A percentile compares a stretch with the other conserved stretches of the same genome.
Conservation (phyloP, 2,797 vertebrate species). For the Melanotaenia nigrans region DNA sequence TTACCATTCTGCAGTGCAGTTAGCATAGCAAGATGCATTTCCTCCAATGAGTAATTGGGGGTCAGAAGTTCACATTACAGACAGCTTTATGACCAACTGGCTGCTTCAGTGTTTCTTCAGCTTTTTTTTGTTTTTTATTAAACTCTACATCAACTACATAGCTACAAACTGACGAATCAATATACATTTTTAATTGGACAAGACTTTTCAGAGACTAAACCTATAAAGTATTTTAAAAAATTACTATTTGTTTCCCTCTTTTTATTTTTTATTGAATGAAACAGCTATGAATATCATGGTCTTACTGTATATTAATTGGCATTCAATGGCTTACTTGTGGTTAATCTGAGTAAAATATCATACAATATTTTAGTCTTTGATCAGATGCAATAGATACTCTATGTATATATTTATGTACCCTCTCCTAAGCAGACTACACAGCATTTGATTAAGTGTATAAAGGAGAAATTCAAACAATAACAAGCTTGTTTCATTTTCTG, state of each 20-base stretch:
- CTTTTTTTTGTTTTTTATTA: neutral
- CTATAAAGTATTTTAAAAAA: neutral
- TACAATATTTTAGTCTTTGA: neutral
- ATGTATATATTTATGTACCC: neutral
- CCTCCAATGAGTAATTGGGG: conserved; percentile 12
- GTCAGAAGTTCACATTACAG: conserved; percentile 34
- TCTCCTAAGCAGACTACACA: neutral
- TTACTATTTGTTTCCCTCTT: neutral
- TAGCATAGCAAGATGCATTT: conserved; percentile 63
- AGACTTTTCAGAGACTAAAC: neutral
- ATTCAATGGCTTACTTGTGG: neutral
- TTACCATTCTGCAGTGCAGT: conserved; percentile 73
- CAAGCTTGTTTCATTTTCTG: too few relatives aligned
- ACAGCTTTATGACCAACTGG: conserved; percentile 15
- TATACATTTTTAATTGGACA: neutral
- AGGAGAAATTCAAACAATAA: neutral
- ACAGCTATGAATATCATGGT: neutral
- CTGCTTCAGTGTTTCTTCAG: conserved; percentile 13
- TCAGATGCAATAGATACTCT: neutral
- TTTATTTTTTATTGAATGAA: neutral
- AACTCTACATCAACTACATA: neutral
- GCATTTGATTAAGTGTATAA: neutral
- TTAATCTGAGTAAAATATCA: neutral
- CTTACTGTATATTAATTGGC: neutral
- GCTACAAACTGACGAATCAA: neutral